Evolutionary conservation across 2,797 vertebrate species (phyloP), one percentile per base, ranked within the genome.

Genomic region (Pangasius macronema): DNA sequence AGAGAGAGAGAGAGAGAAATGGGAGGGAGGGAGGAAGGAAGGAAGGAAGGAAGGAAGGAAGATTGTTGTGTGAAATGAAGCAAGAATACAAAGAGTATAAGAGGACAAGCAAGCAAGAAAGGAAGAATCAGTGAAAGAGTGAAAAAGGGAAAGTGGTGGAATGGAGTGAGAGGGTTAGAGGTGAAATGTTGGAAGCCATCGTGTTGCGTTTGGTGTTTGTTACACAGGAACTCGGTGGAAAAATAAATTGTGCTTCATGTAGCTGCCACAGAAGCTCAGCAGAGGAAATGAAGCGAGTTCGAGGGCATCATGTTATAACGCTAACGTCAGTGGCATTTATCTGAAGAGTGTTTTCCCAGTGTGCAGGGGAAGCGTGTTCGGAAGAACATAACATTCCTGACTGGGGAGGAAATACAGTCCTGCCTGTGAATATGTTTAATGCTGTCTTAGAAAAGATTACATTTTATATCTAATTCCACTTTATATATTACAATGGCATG

Each of bases 151-250:
- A 13, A 79, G 36, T 36, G 3, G 67, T n/a, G 63, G 53, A 42
- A 33, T 49, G 27, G n/a, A 33, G 7, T 1, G 59, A 63, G n/a
- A 75, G 85, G 89, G 90, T 92, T 92, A 88, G 87, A 91, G 89
- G 27, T 88, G 77, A 92, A 93, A 90, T 93, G 93, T 93, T 90
- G 94, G 93, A 93, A 53, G n/a, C 55, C 22, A 24, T 49, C 0
- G 27, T n/a, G 46, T 18, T 49, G 24, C 2, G 3, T 77, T 16
- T 13, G 24, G 2, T 5, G 46, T 51, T 55, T 30, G 49, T 77
- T 75, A n/a, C 72, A 14, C 42, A 13, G 42, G 11, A 16, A n/a
- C 73, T n/a, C 49, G 0, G 51, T 1, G 51, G 75, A 53, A 10
- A 55, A 55, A 77, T 76, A 51, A 49, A 76, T 3, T 49, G 10